phyloP scores from a whole-genome alignment of 2,888 invertebrate genomes.

The Macrophya alboannulata region DNA sequence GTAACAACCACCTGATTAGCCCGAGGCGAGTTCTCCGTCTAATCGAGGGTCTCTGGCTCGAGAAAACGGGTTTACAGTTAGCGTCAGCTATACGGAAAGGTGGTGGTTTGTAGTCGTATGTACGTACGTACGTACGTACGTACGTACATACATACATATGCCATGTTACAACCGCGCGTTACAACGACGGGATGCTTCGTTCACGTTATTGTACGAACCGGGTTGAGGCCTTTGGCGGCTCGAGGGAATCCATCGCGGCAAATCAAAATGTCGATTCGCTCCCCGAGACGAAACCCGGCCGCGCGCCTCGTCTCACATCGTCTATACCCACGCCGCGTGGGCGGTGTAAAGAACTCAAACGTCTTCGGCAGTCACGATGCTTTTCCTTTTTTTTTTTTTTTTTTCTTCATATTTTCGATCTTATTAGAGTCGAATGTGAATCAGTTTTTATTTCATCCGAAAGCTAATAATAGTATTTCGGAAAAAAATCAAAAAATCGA shows the following conservation, averaged over 20 bases:
- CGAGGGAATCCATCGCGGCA: constrained; percentile 42
- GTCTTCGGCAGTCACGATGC: not conserved
- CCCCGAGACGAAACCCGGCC: not conserved
- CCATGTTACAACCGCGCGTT: not conserved
- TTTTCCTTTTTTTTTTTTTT: not conserved
- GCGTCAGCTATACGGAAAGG: not conserved
- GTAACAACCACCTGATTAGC: constrained; percentile 56
- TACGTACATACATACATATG: constrained; percentile 8
- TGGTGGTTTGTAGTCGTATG: constrained; percentile 22
- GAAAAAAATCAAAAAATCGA: not conserved
- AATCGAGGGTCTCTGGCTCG: constrained; percentile 49
- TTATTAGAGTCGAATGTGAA: not conserved
- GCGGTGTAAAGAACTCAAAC: constrained; percentile 9
- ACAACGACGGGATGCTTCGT: not conserved
- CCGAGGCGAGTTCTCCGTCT: constrained; percentile 49
- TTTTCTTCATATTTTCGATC: not conserved
- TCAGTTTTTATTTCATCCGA: not conserved
- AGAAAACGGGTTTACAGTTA: constrained; percentile 55
- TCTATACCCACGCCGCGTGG: not conserved
- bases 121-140: not conserved
- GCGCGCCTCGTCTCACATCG: not conserved
- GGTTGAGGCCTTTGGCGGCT: constrained; percentile 9
- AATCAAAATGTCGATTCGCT: constrained; percentile 45
- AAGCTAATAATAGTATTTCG: not conserved
- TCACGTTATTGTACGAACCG: not conserved